Evolutionary conservation across 2,888 invertebrate genomes (phyloP).

Genomic region (Polia nebulosa): DNA sequence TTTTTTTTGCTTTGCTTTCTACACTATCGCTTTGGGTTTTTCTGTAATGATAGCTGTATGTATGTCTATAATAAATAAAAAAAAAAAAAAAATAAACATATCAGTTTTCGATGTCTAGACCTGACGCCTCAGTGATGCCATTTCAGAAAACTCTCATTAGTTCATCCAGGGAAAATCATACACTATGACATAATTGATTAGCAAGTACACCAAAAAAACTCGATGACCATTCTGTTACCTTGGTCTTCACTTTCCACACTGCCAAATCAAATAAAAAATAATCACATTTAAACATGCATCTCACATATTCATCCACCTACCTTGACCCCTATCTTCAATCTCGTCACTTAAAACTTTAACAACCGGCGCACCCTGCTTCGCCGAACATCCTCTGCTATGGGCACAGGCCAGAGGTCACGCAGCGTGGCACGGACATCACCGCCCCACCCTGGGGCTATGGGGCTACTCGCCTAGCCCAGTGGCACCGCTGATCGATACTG

Average conservation of each 20-base stretch:
- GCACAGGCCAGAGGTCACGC: slow-evolving; percentile 88
- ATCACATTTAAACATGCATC: slow-evolving; percentile 34
- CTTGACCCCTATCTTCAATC: slow-evolving; percentile 43
- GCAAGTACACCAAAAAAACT: not conserved
- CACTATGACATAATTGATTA: not conserved
- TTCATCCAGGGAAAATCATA: too few species aligned
- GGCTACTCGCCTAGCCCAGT: slow-evolving; percentile 73
- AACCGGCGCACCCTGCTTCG: slow-evolving; percentile 43
- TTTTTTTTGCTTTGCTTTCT: too few species aligned
- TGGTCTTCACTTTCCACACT: not conserved
- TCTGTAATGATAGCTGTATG: too few species aligned
- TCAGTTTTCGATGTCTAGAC: too few species aligned
- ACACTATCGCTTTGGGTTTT: too few species aligned
- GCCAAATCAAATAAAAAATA: not conserved
- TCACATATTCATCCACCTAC: slow-evolving; percentile 40
- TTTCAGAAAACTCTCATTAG: too few species aligned
- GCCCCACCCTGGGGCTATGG: slow-evolving; percentile 85
- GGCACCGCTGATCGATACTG: slow-evolving; percentile 67
- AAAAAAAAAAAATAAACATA: too few species aligned
- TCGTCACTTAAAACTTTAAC: slow-evolving; percentile 16
- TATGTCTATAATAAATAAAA: too few species aligned
- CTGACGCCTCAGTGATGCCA: too few species aligned
- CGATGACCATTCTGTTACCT: not conserved
- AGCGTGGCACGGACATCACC: slow-evolving; percentile 87
- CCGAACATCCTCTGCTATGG: slow-evolving; percentile 72